These are phyloP conservation scores for Sebastes schlegelii DNA, from an alignment of 2,113 vertebrate genomes.

Conservation along the genomic window DNA sequence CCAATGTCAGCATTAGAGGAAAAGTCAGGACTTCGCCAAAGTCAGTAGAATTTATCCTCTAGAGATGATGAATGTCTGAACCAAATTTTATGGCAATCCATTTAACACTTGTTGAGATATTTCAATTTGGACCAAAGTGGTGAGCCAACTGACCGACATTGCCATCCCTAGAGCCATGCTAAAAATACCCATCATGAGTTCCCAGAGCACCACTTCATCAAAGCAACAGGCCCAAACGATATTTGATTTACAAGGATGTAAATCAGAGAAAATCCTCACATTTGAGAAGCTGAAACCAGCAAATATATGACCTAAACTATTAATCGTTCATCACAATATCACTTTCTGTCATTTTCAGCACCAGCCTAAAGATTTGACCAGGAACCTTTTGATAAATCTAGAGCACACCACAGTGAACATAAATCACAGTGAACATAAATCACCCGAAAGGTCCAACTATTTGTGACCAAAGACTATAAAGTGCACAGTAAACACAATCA, in stretches of 20 bases:
- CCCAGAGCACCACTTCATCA: not conserved
- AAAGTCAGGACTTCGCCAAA: not conserved
- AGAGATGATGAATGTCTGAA: not conserved
- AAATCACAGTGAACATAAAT: conserved; percentile 17
- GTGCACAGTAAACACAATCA: conserved; percentile 28
- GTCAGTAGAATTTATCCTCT: not conserved
- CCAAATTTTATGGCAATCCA: not conserved
- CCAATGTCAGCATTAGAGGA: not conserved
- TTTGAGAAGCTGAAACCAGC: not conserved
- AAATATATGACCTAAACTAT: not conserved
- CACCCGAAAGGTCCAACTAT: conserved; percentile 1
- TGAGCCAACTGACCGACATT: not conserved
- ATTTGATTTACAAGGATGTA: not conserved
- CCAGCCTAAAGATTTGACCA: not conserved
- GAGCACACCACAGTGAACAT: not conserved
- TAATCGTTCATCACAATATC: not conserved
- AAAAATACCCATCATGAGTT: not conserved
- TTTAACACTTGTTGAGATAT: not conserved
- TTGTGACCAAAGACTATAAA: conserved; percentile 19
- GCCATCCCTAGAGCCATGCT: not conserved
- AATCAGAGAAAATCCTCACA: not conserved
- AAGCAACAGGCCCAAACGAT: not conserved
- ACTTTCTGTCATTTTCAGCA: not conserved
- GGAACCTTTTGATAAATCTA: conserved; percentile 8
- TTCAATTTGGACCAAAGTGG: conserved; percentile 3